Percentiles rank a stretch among this genome's conserved stretches.
Conservation (phyloP, 2,113 vertebrate species). For the Amphilophus citrinellus region DNA sequence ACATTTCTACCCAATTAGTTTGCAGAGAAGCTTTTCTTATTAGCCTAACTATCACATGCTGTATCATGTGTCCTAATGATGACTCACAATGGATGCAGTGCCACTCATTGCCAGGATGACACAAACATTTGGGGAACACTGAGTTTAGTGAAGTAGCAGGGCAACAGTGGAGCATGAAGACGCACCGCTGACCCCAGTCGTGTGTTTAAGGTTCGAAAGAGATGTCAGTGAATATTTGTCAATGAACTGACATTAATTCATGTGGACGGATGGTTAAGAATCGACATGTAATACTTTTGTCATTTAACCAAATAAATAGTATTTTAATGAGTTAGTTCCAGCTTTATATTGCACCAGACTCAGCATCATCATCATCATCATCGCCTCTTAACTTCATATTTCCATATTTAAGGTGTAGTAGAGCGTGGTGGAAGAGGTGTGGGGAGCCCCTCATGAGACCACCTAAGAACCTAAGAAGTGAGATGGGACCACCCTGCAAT, state of each 20-base stretch:
- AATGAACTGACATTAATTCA: no score
- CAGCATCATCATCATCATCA: no score
- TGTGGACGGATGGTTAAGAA: no score
- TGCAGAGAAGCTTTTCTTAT: conserved; percentile 35
- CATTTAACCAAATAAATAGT: no score
- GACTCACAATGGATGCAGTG: conserved; percentile 35
- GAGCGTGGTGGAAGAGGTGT: background rate
- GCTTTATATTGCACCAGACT: no score
- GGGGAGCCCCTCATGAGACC: background rate
- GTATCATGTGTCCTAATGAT: conserved; percentile 20
- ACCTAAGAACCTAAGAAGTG: background rate
- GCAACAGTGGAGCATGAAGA: background rate
- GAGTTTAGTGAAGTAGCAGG: conserved; percentile 5
- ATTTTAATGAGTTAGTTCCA: no score
- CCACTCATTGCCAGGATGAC: conserved; percentile 6
- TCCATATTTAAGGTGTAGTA: background rate
- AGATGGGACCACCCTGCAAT: background rate
- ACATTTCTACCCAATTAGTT: conserved; percentile 49
- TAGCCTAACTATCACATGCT: conserved; percentile 25
- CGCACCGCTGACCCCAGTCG: background rate
- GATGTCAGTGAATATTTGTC: no score
- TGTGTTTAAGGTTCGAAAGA: background rate
- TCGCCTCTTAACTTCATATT: background rate
- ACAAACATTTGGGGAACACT: background rate
- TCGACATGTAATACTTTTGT: no score